Conservation (phyloP, 2,888 invertebrate genomes). For the Nysson spinosus region DNA sequence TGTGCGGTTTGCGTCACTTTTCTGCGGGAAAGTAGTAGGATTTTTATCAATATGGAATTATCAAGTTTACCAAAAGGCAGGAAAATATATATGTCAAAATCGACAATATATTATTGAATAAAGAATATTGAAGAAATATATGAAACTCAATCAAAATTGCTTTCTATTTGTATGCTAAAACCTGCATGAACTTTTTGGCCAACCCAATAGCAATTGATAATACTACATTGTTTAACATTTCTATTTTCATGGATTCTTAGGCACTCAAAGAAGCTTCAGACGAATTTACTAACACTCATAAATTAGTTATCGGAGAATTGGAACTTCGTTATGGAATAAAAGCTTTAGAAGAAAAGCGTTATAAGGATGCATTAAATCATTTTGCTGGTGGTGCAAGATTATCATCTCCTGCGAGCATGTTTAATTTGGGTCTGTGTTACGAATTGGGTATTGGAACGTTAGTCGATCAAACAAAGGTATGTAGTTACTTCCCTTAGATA, state of each 20-base stretch:
- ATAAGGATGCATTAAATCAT: constrained; percentile 80
- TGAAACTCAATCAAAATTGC: no score
- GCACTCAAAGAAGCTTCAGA: constrained; percentile 66
- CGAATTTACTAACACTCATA: constrained; percentile 74
- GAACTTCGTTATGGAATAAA: constrained; percentile 82
- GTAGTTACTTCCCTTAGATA: constrained; percentile 10
- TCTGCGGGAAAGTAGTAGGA: no score
- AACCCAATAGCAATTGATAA: no score
- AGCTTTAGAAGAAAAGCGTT: constrained; percentile 80
- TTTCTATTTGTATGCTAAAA: no score
- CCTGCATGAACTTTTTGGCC: no score
- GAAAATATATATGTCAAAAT: no score
- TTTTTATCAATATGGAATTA: no score
- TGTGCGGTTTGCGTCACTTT: no score
- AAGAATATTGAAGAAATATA: no score
- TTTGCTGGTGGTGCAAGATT: constrained; percentile 80
- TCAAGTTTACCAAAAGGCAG: no score
- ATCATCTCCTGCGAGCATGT: constrained; percentile 82
- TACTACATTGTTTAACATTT: constrained; percentile 6
- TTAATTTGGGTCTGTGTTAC: constrained; percentile 84
- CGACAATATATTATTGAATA: no score
- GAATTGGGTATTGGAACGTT: constrained; percentile 83
- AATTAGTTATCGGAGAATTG: constrained; percentile 80
- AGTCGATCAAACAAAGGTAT: constrained; percentile 80
- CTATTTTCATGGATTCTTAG: constrained; percentile 48